These are phyloP conservation scores for Cherax destructor DNA, from an alignment of 1,140 invertebrate genomes.

Conservation along the genomic window DNA sequence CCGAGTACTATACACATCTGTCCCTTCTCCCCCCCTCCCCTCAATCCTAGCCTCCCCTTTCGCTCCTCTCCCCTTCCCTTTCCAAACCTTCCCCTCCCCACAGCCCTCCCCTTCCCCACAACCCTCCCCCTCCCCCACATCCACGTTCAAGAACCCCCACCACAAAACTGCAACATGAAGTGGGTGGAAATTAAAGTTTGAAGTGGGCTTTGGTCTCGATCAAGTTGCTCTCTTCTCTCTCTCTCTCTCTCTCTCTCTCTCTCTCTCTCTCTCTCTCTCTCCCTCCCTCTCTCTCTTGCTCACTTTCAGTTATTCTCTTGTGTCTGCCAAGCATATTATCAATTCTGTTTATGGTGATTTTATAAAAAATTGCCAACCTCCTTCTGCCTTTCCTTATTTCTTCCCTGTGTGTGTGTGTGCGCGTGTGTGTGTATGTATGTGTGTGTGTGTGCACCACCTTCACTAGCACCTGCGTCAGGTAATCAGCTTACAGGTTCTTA, in stretches of 20 bases:
- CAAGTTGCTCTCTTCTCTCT: slow-evolving; percentile 8
- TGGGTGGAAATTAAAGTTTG: slow-evolving; percentile 19
- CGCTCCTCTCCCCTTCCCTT: neutral
- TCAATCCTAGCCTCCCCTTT: neutral
- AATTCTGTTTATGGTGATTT: too few relatives aligned
- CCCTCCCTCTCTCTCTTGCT: slow-evolving; percentile 1
- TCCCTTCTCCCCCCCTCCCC: slow-evolving; percentile 6
- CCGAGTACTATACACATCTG: neutral
- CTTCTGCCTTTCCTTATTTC: too few relatives aligned
- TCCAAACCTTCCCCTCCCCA: neutral
- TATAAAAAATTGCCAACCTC: too few relatives aligned
- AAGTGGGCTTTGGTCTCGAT: neutral
- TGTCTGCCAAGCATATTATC: neutral
- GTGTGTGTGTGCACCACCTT: neutral
- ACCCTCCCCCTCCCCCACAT: neutral
- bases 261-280: slow-evolving; percentile 8
- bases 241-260: neutral
- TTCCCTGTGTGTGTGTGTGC: too few relatives aligned
- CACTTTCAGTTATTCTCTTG: neutral
- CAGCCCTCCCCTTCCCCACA: neutral
- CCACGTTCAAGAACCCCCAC: neutral
- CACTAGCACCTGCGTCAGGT: neutral
- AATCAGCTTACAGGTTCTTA: neutral
- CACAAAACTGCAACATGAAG: neutral
- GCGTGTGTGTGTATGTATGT: too few relatives aligned